Base-by-base conservation (phyloP, 2,888 invertebrate genomes). In the Celastrina argiolus region DNA sequence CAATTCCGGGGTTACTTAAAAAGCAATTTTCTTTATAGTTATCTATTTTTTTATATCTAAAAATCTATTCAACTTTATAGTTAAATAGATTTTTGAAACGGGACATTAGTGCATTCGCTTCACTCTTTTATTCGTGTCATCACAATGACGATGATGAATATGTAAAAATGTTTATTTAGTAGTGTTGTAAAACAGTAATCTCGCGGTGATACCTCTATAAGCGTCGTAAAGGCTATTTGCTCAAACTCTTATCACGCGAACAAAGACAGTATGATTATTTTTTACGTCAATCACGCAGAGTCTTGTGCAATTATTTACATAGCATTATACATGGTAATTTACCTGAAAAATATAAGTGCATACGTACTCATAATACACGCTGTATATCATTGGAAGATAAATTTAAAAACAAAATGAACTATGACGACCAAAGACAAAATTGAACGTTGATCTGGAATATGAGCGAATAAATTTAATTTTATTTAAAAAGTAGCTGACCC, bases 271-370 rank as follows among this genome's bases (percentile, higher is more conserved):
- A 67, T 68, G 69, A 69, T 75, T 74, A 77, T 74, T 74, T 76
- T 76, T 76, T 76, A 70, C 76, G 77, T 76, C 78, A 76, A 72
- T 73, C 73, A 71, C 61, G 67, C 64, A 72, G 74, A 75, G 72
- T 31, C 72, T 71, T 65, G 22, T 56, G 67, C 70, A 78, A 75
- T 77, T 74, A 75, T 64, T 71, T 64, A 31, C 67, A 64, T 67
- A 69, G 61, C 31, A 41, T n/a, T 36, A 63, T 51, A 18, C 34
- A 18, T 31, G 56, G 41, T 34, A 61, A 36, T 61, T 51, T 61
- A 26, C 18, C 26, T 34, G 22, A 39, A 22, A 61, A 61, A 39
- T 34, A 31, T 31, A 31, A 34, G 31, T 31, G 31, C 16, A 12
- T n/a, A 16, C 34, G 16, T 59, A 59, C 16, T 51, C 12, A 22